Evolutionary conservation across 2,888 invertebrate species (phyloP).

Genomic region (Pediacus dermestoides): DNA sequence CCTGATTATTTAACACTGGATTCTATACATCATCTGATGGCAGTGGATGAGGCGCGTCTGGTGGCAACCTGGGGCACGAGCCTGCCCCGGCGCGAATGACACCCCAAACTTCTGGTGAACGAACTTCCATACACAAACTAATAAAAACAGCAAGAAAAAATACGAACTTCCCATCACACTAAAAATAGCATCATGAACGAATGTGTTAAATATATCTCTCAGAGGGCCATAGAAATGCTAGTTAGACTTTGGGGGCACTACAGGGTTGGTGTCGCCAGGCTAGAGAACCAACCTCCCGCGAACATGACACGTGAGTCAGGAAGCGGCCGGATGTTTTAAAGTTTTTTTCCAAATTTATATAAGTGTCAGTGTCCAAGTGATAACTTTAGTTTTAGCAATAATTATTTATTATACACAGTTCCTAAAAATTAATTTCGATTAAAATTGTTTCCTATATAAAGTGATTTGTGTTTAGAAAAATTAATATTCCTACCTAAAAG

Average conservation of each 20-base stretch:
- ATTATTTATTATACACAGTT: neutral
- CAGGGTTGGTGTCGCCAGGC: slow-evolving; percentile 26
- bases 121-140: slow-evolving; percentile 29
- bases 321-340: neutral
- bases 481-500: no score
- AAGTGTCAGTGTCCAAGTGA: neutral
- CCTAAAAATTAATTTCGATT: no score
- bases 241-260: neutral
- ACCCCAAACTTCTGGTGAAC: slow-evolving; percentile 35
- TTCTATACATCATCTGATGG: slow-evolving; percentile 29
- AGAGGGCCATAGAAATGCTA: slow-evolving; percentile 17
- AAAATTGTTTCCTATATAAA: no score
- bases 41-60: no score
- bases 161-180: slow-evolving; percentile 43
- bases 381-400: no score
- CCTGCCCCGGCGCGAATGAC: slow-evolving; percentile 26
- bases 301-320: slow-evolving; percentile 21
- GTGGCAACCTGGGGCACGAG: slow-evolving; percentile 19
- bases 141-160: slow-evolving; percentile 40
- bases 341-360: neutral
- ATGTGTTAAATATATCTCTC: slow-evolving; percentile 43
- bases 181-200: slow-evolving; percentile 44
- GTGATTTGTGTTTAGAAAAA: no score
- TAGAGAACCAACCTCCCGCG: slow-evolving; percentile 36
- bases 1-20: slow-evolving; percentile 22